These are phyloP conservation scores for Carduelis carduelis DNA, from an alignment of 2,797 vertebrate species.

Conservation along the genomic window DNA sequence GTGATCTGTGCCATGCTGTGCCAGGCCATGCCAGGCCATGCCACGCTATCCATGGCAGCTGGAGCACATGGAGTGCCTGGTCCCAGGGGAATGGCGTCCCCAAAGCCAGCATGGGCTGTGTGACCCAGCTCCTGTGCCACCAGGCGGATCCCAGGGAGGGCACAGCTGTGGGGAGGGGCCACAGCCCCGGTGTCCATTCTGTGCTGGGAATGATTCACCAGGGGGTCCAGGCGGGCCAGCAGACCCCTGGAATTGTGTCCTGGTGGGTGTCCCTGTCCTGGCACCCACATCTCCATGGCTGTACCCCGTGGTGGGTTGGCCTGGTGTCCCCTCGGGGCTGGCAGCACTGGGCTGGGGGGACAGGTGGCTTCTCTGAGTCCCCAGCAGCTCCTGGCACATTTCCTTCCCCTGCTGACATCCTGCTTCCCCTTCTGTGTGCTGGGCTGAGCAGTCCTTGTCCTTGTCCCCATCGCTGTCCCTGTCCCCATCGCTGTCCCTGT, in stretches of 20 bases:
- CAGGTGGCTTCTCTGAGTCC: background rate
- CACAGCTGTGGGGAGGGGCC: rapidly evolving
- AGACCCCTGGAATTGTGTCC: background rate
- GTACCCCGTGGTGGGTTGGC: rapidly evolving
- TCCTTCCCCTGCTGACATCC: background rate
- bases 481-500: background rate
- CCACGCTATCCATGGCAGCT: rapidly evolving
- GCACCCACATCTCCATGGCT: rapidly evolving
- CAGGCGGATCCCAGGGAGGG: background rate
- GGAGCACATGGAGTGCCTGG: background rate
- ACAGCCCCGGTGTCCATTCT: rapidly evolving
- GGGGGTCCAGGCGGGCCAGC: rapidly evolving
- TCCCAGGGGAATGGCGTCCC: background rate
- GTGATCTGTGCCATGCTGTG: background rate
- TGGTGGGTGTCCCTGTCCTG: background rate
- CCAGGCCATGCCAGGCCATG: too few relatives aligned
- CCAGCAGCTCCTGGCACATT: rapidly evolving
- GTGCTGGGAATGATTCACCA: rapidly evolving
- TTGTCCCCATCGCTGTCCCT: background rate
- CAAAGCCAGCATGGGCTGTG: background rate
- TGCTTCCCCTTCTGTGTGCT: background rate
- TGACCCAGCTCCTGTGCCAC: background rate
- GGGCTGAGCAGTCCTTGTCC: background rate
- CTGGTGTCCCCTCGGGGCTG: background rate
- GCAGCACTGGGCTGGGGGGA: rapidly evolving